phyloP scores from a whole-genome alignment of 2,113 vertebrate species.

The Campylomormyrus tamandua region DNA sequence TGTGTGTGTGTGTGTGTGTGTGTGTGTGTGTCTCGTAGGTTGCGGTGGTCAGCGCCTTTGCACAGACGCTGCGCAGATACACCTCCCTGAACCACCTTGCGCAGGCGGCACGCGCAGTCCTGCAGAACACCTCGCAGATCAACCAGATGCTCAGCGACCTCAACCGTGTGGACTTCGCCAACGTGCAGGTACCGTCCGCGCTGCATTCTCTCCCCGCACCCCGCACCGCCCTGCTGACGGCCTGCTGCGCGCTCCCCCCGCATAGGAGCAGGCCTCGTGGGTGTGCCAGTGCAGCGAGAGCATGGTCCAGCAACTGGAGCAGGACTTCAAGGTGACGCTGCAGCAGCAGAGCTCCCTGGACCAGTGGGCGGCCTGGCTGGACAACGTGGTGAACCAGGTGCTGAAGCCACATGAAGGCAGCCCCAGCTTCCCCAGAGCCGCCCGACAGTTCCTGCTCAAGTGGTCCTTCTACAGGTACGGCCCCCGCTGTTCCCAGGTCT shows the following conservation, averaged over 20 bases:
- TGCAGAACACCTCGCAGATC: conserved; percentile 97
- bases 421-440: conserved; percentile 86
- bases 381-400: conserved; percentile 87
- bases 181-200: conserved; percentile 75
- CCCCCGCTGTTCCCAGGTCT: background rate
- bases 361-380: conserved; percentile 94
- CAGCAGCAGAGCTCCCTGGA: conserved; percentile 98
- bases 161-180: conserved; percentile 94
- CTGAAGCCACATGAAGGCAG: conserved; percentile 85
- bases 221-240: background rate
- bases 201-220: background rate
- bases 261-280: conserved; percentile 95
- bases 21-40: conserved; percentile 55
- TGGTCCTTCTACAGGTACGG: conserved; percentile 98
- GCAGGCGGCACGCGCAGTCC: conserved; percentile 86
- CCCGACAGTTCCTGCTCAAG: conserved; percentile 91
- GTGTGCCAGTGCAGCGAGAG: conserved; percentile 96
- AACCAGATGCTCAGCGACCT: conserved; percentile 99
- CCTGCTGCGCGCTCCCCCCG: background rate
- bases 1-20: background rate
- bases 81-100: conserved; percentile 95
- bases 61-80: conserved; percentile 87
- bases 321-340: conserved; percentile 94
- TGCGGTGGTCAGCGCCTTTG: conserved; percentile 88
- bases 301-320: conserved; percentile 88